phyloP scores from a whole-genome alignment of 1,140 invertebrate genomes.

The Papilio helenus region DNA sequence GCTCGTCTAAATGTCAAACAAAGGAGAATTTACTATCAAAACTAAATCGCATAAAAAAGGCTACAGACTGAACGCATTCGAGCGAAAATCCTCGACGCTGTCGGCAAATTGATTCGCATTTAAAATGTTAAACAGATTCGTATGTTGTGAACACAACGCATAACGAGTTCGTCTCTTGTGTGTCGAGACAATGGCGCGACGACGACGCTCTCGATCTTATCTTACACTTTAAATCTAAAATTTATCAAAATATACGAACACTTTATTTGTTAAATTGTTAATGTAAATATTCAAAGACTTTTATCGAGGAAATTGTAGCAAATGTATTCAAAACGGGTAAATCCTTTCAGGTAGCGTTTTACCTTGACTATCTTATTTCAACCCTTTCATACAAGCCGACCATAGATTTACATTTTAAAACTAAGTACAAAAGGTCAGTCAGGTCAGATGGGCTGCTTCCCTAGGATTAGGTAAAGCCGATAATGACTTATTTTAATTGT shows the following conservation, averaged over 20 bases:
- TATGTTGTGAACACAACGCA: conserved; percentile 45
- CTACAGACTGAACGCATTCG: conserved; percentile 1
- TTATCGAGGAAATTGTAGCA: not conserved
- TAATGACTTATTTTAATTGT: conserved; percentile 55
- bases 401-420: conserved; percentile 48
- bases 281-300: not conserved
- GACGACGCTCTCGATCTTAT: conserved; percentile 12
- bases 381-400: conserved; percentile 37
- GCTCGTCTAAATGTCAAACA: not conserved
- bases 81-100: conserved; percentile 24
- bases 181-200: conserved; percentile 6
- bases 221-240: conserved; percentile 12
- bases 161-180: conserved; percentile 35
- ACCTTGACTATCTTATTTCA: conserved; percentile 10
- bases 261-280: not conserved
- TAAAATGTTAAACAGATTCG: conserved; percentile 68
- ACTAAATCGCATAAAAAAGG: conserved; percentile 1
- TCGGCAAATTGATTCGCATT: conserved; percentile 58
- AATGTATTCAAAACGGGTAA: conserved; percentile 5
- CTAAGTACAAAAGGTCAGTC: conserved; percentile 49
- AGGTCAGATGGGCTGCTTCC: conserved; percentile 49
- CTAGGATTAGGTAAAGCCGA: conserved; percentile 56
- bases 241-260: not conserved
- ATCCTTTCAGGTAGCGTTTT: conserved; percentile 22
- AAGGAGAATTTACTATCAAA: not conserved